phyloP scores from a whole-genome alignment of 2,888 invertebrate species.

The Mythimna lalbum region DNA sequence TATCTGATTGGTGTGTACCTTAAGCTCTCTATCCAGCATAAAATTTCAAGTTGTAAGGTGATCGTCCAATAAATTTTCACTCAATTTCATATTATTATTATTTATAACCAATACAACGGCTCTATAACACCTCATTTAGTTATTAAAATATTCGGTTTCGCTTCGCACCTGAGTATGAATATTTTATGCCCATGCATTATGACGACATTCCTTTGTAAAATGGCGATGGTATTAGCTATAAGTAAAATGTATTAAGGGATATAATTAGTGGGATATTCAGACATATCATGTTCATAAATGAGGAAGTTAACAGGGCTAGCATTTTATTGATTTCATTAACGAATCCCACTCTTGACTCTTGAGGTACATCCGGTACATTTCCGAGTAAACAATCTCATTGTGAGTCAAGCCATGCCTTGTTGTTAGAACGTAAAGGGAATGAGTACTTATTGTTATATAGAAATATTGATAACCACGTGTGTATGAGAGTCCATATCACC shows the following conservation, averaged over 20 bases:
- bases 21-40: not conserved
- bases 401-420: slow-evolving; percentile 46
- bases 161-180: slow-evolving; percentile 28
- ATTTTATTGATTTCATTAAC: slow-evolving; percentile 16
- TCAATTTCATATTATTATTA: slow-evolving; percentile 9
- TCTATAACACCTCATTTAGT: slow-evolving; percentile 21
- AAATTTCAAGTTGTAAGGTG: not conserved
- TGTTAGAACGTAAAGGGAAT: slow-evolving; percentile 40
- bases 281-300: not conserved
- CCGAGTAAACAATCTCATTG: slow-evolving; percentile 45
- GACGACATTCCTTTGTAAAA: slow-evolving; percentile 4
- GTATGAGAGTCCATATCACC: slow-evolving; percentile 56
- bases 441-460: slow-evolving; percentile 41
- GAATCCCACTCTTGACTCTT: slow-evolving; percentile 15
- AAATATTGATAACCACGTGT: slow-evolving; percentile 56
- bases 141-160: slow-evolving; percentile 41
- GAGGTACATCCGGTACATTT: slow-evolving; percentile 45
- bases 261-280: not conserved
- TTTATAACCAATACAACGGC: slow-evolving; percentile 21
- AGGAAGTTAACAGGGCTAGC: not conserved
- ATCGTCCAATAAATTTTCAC: slow-evolving; percentile 10
- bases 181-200: slow-evolving; percentile 25
- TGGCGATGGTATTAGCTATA: slow-evolving; percentile 4
- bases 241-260: not conserved
- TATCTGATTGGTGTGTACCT: not conserved